These are phyloP conservation scores for Drosophila birchii DNA, from an alignment of 2,888 invertebrate genomes.

Conservation along the genomic window DNA sequence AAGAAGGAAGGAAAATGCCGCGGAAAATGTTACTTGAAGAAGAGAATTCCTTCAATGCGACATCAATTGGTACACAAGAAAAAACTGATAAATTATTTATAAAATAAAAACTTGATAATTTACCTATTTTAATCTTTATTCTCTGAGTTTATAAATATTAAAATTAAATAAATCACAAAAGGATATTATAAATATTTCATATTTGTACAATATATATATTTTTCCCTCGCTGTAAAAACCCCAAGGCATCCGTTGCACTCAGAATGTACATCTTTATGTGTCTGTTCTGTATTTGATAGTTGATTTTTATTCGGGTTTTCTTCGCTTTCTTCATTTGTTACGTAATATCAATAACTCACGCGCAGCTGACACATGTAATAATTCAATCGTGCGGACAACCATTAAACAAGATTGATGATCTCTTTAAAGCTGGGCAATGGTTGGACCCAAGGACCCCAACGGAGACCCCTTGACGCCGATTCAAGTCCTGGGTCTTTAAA, in stretches of 20 bases:
- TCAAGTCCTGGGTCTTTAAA: conserved; percentile 58
- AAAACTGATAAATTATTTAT: neutral
- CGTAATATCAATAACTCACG: conserved; percentile 77
- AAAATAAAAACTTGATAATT: neutral
- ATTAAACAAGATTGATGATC: conserved; percentile 83
- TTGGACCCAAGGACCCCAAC: conserved; percentile 27
- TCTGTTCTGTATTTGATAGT: conserved; percentile 43
- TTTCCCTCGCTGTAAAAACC: neutral
- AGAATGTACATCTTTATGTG: conserved; percentile 32
- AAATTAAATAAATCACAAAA: no score
- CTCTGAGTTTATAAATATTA: no score
- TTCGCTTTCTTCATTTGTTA: conserved; percentile 74
- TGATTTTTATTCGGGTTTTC: conserved; percentile 70
- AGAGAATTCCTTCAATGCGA: conserved; percentile 32
- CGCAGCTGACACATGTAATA: conserved; percentile 83
- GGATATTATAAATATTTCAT: no score
- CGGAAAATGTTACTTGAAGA: neutral
- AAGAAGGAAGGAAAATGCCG: neutral
- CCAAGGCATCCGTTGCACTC: conserved; percentile 6
- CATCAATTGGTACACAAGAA: neutral
- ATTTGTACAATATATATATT: no score
- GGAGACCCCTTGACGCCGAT: conserved; percentile 69
- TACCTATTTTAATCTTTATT: neutral
- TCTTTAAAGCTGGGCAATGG: conserved; percentile 63
- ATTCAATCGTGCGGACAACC: conserved; percentile 83